Conservation (phyloP, 2,797 vertebrate species). For the Aratinga solstitialis region DNA sequence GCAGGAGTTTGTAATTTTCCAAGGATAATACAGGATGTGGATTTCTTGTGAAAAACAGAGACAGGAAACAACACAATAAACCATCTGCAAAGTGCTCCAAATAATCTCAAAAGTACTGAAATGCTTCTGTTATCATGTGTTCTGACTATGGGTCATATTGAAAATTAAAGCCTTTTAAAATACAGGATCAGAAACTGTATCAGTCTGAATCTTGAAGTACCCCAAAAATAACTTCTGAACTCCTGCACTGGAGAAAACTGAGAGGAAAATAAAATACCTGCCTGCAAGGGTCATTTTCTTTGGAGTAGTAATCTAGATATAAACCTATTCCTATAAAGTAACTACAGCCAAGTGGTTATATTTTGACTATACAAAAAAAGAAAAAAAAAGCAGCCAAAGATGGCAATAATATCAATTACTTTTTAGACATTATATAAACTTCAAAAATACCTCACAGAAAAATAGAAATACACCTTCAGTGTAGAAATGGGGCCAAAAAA, state of each 20-base stretch:
- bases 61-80: not conserved
- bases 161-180: slow-evolving; percentile 71
- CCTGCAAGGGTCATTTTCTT: slow-evolving; percentile 46
- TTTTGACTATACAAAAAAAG: not conserved
- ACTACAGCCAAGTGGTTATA: not conserved
- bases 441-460: not conserved
- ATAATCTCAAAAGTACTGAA: slow-evolving; percentile 52
- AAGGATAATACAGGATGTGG: not conserved
- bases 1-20: slow-evolving; percentile 33
- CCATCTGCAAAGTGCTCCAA: not conserved
- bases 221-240: slow-evolving; percentile 69
- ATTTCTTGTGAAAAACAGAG: slow-evolving; percentile 30
- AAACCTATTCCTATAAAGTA: not conserved
- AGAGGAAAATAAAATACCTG: slow-evolving; percentile 61
- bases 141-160: slow-evolving; percentile 53
- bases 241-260: slow-evolving; percentile 48
- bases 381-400: not conserved
- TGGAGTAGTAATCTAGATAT: slow-evolving; percentile 26
- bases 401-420: not conserved
- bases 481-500: not conserved
- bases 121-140: slow-evolving; percentile 33
- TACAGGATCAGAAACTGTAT: slow-evolving; percentile 66
- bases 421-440: not conserved
- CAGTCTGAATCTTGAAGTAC: slow-evolving; percentile 65
- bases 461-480: not conserved